These are phyloP conservation scores for Tapera naevia DNA, from an alignment of 2,797 vertebrate genomes.

Conservation along the genomic window DNA sequence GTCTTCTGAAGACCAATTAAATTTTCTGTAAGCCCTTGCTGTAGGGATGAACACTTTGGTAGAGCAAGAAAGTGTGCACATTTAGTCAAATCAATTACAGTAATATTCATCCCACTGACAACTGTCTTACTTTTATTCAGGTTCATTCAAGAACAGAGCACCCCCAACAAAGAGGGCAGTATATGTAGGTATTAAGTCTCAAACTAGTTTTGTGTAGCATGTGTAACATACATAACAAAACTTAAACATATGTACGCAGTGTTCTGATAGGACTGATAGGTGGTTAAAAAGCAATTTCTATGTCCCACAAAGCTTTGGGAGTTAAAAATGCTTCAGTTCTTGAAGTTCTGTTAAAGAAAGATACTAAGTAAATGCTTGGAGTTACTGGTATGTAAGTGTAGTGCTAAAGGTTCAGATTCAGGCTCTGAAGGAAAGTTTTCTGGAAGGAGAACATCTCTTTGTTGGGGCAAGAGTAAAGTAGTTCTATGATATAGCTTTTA, in stretches of 20 bases:
- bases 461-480: neutral
- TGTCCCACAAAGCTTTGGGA: neutral
- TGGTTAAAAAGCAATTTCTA: neutral
- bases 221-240: neutral
- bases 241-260: too few relatives aligned
- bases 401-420: neutral
- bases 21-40: neutral
- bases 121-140: neutral
- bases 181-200: neutral
- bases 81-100: neutral
- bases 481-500: too few relatives aligned
- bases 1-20: neutral
- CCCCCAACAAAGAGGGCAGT: neutral
- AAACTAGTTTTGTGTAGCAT: neutral
- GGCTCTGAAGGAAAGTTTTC: neutral
- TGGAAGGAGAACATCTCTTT: neutral
- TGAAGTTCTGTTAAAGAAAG: neutral
- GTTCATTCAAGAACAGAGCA: neutral
- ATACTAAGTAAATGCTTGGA: neutral
- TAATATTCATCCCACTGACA: neutral
- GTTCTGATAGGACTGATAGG: neutral
- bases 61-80: neutral
- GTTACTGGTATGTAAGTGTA: neutral
- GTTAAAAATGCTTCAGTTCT: neutral
- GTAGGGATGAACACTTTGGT: neutral